Base-by-base conservation (phyloP, 2,113 vertebrate genomes). In the Antigone vipio region DNA sequence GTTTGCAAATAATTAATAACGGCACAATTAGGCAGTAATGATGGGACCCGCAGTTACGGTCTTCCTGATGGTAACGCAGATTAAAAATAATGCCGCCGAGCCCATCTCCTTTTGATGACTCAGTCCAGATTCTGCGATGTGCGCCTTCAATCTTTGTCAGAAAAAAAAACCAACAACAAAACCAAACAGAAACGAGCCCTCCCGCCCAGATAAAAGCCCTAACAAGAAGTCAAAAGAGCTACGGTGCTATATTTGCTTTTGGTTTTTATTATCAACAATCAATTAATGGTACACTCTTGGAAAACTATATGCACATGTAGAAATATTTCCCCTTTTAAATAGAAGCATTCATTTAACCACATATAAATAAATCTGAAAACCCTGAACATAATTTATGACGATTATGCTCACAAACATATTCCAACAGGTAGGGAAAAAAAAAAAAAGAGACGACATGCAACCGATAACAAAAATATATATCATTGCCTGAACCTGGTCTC, bases 291-390 rank as follows among this genome's bases (percentile, higher is more conserved):
- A 99, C 99, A 99, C 99, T 98, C 97, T 99, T 99, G 99, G 99
- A 99, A 99, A 99, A 99, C 99, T 99, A 99, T 99, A 99, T 99
- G 99, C 99, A 99, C 99, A 99, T 99, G 99, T 99, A 99, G 99
- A 99, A 99, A 99, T 99, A 99, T 99, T 99, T 99, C 99, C 98
- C 99, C 99, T 99, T 99, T 99, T 99, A 99, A 99, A 99, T 99
- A 99, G 99, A 99, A 99, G 99, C 99, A 99, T 99, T 98, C 99
- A 99, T 99, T 98, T 98, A 99, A 98, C 98, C 99, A 99, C 99
- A 98, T 99, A 99, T 99, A 99, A 99, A 99, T 99, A 99, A 99
- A 98, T 98, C 98, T 98, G 98, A 98, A 98, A 98, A 98, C 98
- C 98, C 98, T 97, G 98, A 99, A 99, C 99, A 98, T 98, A 99